These are phyloP conservation scores for Caradrina clavipalpis DNA, from an alignment of 2,888 invertebrate genomes.

Conservation along the genomic window DNA sequence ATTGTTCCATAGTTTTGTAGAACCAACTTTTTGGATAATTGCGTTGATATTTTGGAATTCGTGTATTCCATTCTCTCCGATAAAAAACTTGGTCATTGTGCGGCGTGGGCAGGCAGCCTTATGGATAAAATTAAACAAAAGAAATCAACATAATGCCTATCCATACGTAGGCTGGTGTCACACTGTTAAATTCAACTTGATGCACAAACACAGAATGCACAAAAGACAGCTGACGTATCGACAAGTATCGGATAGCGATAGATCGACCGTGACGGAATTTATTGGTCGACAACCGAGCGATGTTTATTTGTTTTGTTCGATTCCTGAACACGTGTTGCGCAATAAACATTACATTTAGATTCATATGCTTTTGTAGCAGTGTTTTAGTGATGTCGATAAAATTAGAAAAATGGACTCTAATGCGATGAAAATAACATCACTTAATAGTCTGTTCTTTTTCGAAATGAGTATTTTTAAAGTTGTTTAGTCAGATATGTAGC, in stretches of 20 bases:
- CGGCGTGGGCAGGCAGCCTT: too few relatives aligned
- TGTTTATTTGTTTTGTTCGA: slow-evolving; percentile 35
- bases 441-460: background rate
- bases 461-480: background rate
- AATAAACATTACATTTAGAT: slow-evolving; percentile 3
- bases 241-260: slow-evolving; percentile 30
- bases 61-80: too few relatives aligned
- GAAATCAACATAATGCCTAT: slow-evolving; percentile 13
- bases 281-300: slow-evolving; percentile 18
- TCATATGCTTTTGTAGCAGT: slow-evolving; percentile 4
- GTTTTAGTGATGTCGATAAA: background rate
- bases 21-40: too few relatives aligned
- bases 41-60: too few relatives aligned
- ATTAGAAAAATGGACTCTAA: background rate
- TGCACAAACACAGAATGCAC: slow-evolving; percentile 24
- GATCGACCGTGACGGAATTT: slow-evolving; percentile 24
- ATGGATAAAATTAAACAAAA: slow-evolving; percentile 6
- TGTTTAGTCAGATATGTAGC: slow-evolving; percentile 18
- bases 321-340: slow-evolving; percentile 12
- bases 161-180: background rate
- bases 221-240: slow-evolving; percentile 39
- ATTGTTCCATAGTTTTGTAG: too few relatives aligned
- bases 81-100: too few relatives aligned
- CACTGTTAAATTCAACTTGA: slow-evolving; percentile 29
- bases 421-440: slow-evolving; percentile 5